phyloP scores from a whole-genome alignment of 2,888 invertebrate species.

The Ophion ventricosus region DNA sequence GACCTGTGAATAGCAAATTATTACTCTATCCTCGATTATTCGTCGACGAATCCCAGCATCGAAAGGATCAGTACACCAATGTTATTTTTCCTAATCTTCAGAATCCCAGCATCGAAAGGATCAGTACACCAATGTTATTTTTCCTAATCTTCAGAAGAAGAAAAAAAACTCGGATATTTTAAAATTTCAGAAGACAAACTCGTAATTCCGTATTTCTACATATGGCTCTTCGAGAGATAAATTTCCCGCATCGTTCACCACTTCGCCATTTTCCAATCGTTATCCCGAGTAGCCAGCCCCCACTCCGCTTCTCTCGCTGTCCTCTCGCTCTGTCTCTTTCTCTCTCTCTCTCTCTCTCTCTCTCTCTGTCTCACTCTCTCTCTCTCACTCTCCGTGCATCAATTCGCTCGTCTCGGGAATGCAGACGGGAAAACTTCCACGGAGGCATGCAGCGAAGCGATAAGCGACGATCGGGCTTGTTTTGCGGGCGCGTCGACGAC shows the following conservation, averaged over 20 bases:
- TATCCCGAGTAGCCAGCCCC: neutral
- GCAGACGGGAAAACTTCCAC: conserved; percentile 49
- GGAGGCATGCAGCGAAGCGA: conserved; percentile 34
- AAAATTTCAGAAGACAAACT: too few relatives aligned
- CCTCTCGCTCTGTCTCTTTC: neutral
- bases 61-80: too few relatives aligned
- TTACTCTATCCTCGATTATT: too few relatives aligned
- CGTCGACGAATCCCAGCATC: too few relatives aligned
- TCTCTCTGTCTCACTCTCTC: neutral
- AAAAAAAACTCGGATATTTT: too few relatives aligned
- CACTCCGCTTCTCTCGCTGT: neutral
- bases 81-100: too few relatives aligned
- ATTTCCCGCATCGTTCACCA: neutral
- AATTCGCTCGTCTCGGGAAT: conserved; percentile 58
- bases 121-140: too few relatives aligned
- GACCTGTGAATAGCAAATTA: too few relatives aligned
- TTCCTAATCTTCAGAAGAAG: too few relatives aligned
- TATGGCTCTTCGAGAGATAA: neutral
- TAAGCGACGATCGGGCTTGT: conserved; percentile 59
- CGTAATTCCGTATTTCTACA: neutral
- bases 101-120: too few relatives aligned
- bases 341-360: neutral
- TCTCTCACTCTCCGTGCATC: conserved; percentile 17
- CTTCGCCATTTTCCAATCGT: conserved; percentile 37
- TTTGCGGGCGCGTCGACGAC: conserved; percentile 34